A percentile compares a stretch with the other conserved stretches of the same genome.
Conservation (phyloP, 2,113 vertebrate genomes). For the Hippoglossus stenolepis region DNA sequence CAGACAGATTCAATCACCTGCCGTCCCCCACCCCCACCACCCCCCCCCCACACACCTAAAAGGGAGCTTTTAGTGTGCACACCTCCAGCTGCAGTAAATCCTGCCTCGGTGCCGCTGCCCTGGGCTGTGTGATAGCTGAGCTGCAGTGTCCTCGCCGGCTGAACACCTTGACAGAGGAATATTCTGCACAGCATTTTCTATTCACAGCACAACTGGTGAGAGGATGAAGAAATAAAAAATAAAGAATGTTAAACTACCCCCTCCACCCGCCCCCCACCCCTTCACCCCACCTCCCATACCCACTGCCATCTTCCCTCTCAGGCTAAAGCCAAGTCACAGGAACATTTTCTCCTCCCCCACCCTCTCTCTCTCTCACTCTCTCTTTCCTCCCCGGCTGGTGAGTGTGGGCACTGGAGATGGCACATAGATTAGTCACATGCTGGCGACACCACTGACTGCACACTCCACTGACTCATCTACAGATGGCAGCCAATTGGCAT, state of each 20-base stretch:
- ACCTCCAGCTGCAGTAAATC: slow-evolving; percentile 61
- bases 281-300: background rate
- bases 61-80: slow-evolving; percentile 10
- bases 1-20: slow-evolving; percentile 2
- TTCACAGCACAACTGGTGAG: slow-evolving; percentile 69
- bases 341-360: slow-evolving; percentile 61
- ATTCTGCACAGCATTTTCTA: slow-evolving; percentile 70
- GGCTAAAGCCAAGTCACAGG: slow-evolving; percentile 72
- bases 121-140: slow-evolving; percentile 71
- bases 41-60: background rate
- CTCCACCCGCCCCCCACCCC: background rate
- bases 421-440: slow-evolving; percentile 76
- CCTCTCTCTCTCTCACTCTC: background rate
- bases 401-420: slow-evolving; percentile 76
- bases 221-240: slow-evolving; percentile 34
- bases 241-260: slow-evolving; percentile 47
- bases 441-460: slow-evolving; percentile 53
- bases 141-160: slow-evolving; percentile 64
- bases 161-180: slow-evolving; percentile 71
- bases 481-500: slow-evolving; percentile 78
- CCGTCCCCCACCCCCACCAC: background rate
- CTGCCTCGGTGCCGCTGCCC: slow-evolving; percentile 52
- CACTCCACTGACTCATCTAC: slow-evolving; percentile 72
- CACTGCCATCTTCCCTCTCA: slow-evolving; percentile 45
- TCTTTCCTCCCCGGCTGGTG: slow-evolving; percentile 50